Conservation (phyloP, 2,888 invertebrate species). For the Drosophila melanosoma region DNA sequence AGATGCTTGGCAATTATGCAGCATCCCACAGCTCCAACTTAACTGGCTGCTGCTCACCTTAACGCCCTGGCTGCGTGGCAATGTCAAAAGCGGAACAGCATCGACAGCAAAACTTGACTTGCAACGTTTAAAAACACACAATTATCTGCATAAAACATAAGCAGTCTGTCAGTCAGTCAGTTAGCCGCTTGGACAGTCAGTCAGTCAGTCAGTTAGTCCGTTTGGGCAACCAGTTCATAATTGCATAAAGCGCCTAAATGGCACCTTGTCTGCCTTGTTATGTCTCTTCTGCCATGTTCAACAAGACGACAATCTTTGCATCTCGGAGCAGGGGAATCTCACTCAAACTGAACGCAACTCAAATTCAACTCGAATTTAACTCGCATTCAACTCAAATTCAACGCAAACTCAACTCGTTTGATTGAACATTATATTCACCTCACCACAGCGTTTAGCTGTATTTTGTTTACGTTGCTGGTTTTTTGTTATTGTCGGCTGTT, state of each 20-base stretch:
- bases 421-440: conserved; percentile 21
- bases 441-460: conserved; percentile 9
- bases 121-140: conserved; percentile 13
- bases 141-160: conserved; percentile 49
- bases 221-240: conserved; percentile 68
- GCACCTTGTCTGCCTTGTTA: conserved; percentile 72
- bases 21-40: conserved; percentile 53
- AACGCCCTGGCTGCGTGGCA: conserved; percentile 52
- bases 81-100: conserved; percentile 37
- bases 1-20: conserved; percentile 18
- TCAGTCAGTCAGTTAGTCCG: conserved; percentile 19
- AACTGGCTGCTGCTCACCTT: conserved; percentile 49
- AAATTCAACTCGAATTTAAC: conserved; percentile 15
- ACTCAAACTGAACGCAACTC: conserved; percentile 17
- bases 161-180: conserved; percentile 3
- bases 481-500: conserved; percentile 54
- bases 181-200: conserved; percentile 4
- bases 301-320: conserved; percentile 56
- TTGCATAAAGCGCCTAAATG: conserved; percentile 64
- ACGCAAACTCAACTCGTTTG: conserved; percentile 18
- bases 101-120: conserved; percentile 35
- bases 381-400: conserved; percentile 6
- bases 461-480: conserved; percentile 44
- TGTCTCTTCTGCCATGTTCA: conserved; percentile 50
- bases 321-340: conserved; percentile 2